phyloP scores from a whole-genome alignment of 2,888 invertebrate species.

The Thera obeliscata region DNA sequence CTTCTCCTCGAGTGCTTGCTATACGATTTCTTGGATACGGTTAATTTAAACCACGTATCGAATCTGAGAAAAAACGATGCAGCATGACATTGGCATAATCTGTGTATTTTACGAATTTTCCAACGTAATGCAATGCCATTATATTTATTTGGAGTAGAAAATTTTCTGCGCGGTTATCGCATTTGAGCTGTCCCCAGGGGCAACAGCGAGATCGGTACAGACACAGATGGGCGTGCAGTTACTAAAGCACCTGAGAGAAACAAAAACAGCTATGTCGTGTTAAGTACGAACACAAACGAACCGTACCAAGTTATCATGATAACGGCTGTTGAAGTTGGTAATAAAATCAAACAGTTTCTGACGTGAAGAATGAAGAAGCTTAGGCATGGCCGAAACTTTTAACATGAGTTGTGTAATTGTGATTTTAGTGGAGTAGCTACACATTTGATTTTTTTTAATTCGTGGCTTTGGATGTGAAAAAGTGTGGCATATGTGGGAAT shows the following conservation, averaged over 20 bases:
- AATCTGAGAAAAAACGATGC: constrained; percentile 7
- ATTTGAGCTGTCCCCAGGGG: constrained; percentile 39
- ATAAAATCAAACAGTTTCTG: no score
- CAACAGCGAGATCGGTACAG: constrained; percentile 28
- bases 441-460: no score
- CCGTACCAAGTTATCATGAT: no score
- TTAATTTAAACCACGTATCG: constrained; percentile 7
- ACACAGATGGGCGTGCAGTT: constrained; percentile 22
- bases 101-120: constrained; percentile 18
- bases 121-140: constrained; percentile 29
- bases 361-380: no score
- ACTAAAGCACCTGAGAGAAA: constrained; percentile 10
- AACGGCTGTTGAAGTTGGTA: no score
- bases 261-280: neutral
- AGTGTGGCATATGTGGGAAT: no score
- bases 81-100: constrained; percentile 6
- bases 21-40: neutral
- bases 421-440: no score
- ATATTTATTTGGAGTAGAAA: constrained; percentile 36
- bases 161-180: constrained; percentile 43
- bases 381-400: no score
- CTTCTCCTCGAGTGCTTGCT: no score
- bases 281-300: no score
- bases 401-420: no score
- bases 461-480: no score